Evolutionary conservation across 2,888 invertebrate species (phyloP), one percentile per base, ranked within the genome.

Genomic region (Lasioglossum lativentre): DNA sequence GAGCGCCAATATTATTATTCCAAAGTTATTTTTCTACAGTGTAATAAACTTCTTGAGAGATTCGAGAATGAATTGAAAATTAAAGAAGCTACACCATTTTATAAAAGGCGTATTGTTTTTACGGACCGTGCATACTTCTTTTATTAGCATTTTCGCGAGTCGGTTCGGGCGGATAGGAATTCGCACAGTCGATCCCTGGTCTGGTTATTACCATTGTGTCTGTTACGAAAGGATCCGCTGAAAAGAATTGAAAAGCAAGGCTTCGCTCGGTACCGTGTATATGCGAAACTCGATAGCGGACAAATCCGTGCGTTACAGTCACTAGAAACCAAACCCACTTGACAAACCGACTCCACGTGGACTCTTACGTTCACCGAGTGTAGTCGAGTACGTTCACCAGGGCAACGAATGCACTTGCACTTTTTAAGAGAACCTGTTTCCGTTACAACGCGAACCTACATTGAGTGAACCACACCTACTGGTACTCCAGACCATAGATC

Each of bases 321-420:
- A 72, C 59, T 81, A 70, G 89, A 84, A 89, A 83, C 40, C 75
- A 72, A 76, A 78, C 72, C 45, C 77, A 81, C 63, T 89, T 87
- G 88, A 89, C 90, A 78, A 75, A 59, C 80, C 78, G 81, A 52
- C 66, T 82, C 85, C 90, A 90, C 90, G 90, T 90, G 90, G 84
- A 77, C 82, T 85, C 85, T 80, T 89, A 82, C 88, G 88, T 87
- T 86, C 88, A 85, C 87, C 88, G 78, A 80, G 88, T 77, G 74
- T 68, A 83, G 70, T 70, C 83, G 83, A 73, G 86, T 88, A 89
- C 92, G 88, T 93, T 93, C 92, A 93, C 92, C 92, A 88, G 92
- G 89, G 92, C 92, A 91, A 92, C 90, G 89, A 91, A 88, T 93
- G 92, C 92, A 94, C 94, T 94, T 94, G 94, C 94, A 93, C 93